Conservation (phyloP, 2,888 invertebrate species). For the Diarsia dahlii region DNA sequence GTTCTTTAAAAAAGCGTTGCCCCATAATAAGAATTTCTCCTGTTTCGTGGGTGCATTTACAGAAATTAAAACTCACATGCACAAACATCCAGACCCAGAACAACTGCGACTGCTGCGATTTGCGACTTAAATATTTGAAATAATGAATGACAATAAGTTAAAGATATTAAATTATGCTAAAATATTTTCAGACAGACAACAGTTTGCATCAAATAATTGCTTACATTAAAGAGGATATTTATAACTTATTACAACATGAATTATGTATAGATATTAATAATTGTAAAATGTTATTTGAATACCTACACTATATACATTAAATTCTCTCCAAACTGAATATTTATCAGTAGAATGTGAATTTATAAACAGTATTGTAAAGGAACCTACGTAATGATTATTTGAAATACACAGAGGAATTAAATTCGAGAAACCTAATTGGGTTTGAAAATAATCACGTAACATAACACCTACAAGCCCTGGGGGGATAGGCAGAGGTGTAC, state of each 20-base stretch:
- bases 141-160: not conserved
- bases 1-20: too few relatives aligned
- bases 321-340: not conserved
- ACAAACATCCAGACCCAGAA: too few relatives aligned
- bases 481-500: too few relatives aligned
- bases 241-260: not conserved
- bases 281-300: not conserved
- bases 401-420: not conserved
- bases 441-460: not conserved
- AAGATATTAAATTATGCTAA: not conserved
- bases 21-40: too few relatives aligned
- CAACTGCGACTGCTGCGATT: too few relatives aligned
- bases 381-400: conserved; percentile 3
- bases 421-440: not conserved
- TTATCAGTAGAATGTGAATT: not conserved
- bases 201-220: not conserved
- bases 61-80: too few relatives aligned
- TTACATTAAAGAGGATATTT: not conserved
- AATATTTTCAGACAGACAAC: not conserved
- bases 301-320: not conserved
- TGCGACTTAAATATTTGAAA: not conserved
- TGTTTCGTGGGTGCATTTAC: too few relatives aligned
- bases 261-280: not conserved
- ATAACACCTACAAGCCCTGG: too few relatives aligned
- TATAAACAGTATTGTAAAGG: not conserved